Base-by-base conservation (phyloP, 2,113 vertebrate species). In the Rostratula benghalensis region DNA sequence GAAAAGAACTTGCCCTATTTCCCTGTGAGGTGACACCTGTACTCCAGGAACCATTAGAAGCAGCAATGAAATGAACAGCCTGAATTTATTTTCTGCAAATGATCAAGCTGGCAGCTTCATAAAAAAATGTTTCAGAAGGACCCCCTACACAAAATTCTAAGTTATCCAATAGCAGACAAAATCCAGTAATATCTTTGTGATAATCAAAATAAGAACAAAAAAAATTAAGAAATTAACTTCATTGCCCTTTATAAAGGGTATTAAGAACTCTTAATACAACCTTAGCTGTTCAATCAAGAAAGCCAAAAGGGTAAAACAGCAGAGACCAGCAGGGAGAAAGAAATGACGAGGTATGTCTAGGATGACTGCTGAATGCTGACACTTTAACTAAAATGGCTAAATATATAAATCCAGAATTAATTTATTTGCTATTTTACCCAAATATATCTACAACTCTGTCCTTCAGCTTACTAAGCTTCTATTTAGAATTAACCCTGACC, bases 41-140 rank as follows among this genome's bases (percentile, higher is more conserved):
- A 45, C 59, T 93, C 15, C 0, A 1, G 50, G 23, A 95, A 80
- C 24, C 33, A 70, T 51, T 48, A 65, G 31, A 20, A 94, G 39
- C 68, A 81, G 60, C 21, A 78, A 31, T 45, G 73, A 67, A 90
- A 92, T 23, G 35, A 89, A 74, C 43, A 59, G 50, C 31, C n/a
- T 45, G 28, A 94, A 89, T 68, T 90, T 1, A 68, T 78, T 82
- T 79, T 92, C 86, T 69, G 41, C 56, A 87, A 86, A 78, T 16
- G 39, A 83, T 68, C 22, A 83, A 82, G 28, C 24, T 68, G 46
- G n/a, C 22, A 85, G 17, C 8, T 88, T 41, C 67, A 75, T 13
- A 81, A 75, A 88, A 88, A 93, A 65, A 21, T 68, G 20, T 68
- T 92, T 87, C 92, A 90, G 68, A 77, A 92, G 81, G 69, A 71